Percentiles rank a stretch among this genome's conserved stretches.
These are phyloP conservation scores for Amblyopsis hoosieri DNA, from an alignment of 2,797 vertebrate genomes.

Conservation along the genomic window DNA sequence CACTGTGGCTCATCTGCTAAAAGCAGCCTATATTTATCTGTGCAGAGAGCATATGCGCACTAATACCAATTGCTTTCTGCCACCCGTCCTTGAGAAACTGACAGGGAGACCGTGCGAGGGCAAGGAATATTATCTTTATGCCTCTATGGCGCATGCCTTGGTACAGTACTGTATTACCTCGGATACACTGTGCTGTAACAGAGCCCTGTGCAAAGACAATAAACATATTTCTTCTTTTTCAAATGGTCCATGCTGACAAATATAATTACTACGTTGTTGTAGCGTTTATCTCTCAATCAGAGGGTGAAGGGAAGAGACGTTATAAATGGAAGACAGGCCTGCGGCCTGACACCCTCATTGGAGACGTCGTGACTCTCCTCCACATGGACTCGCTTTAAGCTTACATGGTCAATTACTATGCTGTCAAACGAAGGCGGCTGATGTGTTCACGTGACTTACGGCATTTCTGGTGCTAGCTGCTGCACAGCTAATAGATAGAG, in stretches of 20 bases:
- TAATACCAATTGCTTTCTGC: constrained; percentile 88
- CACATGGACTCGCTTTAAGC: constrained; percentile 20
- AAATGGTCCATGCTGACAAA: constrained; percentile 1
- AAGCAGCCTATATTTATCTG: constrained; percentile 86
- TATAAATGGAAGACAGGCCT: background rate
- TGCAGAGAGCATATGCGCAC: constrained; percentile 79
- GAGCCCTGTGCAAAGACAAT: constrained; percentile 15
- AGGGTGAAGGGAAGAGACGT: no score
- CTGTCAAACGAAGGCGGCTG: constrained; percentile 40
- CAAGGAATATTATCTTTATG: constrained; percentile 71
- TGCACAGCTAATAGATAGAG: no score
- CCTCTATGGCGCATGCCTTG: constrained; percentile 43
- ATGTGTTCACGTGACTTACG: constrained; percentile 19
- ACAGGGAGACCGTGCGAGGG: constrained; percentile 71
- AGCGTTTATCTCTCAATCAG: constrained; percentile 6
- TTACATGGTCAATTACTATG: constrained; percentile 43
- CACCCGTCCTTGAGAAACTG: constrained; percentile 85
- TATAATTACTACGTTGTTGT: background rate
- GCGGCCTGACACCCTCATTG: background rate
- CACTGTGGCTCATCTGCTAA: constrained; percentile 87
- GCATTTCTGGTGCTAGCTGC: no score
- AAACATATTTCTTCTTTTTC: background rate
- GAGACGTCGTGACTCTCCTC: constrained; percentile 3
- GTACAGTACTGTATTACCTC: constrained; percentile 43
- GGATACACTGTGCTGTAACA: constrained; percentile 49